phyloP scores from a whole-genome alignment of 2,113 vertebrate genomes.

The Rousettus leschenaultii region DNA sequence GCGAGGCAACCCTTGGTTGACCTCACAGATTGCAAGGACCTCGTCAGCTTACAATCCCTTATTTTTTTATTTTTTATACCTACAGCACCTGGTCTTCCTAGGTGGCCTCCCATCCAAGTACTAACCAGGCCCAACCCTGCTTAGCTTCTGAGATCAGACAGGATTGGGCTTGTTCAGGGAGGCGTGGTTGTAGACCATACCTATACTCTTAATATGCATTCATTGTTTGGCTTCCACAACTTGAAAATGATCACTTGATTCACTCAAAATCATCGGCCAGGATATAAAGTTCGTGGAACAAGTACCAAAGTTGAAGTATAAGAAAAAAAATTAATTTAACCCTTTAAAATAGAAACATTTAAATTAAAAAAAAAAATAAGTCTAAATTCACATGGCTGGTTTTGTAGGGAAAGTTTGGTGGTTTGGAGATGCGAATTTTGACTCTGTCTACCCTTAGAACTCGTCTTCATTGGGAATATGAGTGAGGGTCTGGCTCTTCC shows the following conservation, averaged over 20 bases:
- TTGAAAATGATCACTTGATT: neutral
- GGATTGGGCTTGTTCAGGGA: no score
- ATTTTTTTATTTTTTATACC: no score
- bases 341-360: constrained; percentile 16
- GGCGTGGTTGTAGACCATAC: neutral
- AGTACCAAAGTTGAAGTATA: neutral
- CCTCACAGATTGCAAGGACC: no score
- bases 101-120: no score
- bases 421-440: neutral
- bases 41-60: no score
- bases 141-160: no score
- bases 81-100: no score
- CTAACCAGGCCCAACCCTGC: no score
- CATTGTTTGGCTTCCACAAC: neutral
- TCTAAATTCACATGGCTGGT: neutral
- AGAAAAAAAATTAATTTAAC: neutral
- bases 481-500: neutral
- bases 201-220: neutral
- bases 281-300: neutral
- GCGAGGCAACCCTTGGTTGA: no score
- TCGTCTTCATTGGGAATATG: neutral
- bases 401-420: neutral
- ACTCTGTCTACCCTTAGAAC: neutral
- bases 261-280: neutral
- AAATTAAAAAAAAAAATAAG: neutral